phyloP scores from a whole-genome alignment of 2,113 vertebrate genomes.

The Podarcis muralis region DNA sequence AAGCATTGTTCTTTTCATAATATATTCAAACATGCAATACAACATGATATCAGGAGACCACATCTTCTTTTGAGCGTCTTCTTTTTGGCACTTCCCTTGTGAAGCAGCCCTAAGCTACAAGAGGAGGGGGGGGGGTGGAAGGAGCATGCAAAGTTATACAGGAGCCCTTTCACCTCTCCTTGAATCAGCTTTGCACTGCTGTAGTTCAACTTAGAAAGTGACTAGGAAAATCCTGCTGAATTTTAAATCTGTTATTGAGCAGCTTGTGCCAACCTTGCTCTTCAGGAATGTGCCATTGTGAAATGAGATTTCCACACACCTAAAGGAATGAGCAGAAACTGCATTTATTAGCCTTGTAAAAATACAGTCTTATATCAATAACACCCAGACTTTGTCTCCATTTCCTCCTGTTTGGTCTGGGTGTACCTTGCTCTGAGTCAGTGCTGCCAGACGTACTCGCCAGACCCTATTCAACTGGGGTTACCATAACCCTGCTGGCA shows the following conservation, averaged over 20 bases:
- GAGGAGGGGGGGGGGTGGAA: background rate
- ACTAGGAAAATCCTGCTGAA: background rate
- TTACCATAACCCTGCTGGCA: constrained; percentile 39
- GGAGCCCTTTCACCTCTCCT: constrained; percentile 10
- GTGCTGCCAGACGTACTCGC: constrained; percentile 35
- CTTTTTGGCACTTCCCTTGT: background rate
- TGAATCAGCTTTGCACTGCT: background rate
- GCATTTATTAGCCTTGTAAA: constrained; percentile 61
- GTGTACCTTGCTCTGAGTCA: constrained; percentile 44
- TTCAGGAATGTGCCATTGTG: constrained; percentile 61
- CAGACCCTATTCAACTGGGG: constrained; percentile 46
- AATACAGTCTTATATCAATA: constrained; percentile 58
- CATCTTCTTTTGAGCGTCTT: background rate
- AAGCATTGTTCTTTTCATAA: background rate
- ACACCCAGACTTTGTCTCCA: constrained; percentile 40
- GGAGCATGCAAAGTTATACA: background rate
- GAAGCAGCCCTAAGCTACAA: background rate
- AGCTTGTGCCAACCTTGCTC: constrained; percentile 23
- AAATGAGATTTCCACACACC: constrained; percentile 60
- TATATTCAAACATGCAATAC: background rate
- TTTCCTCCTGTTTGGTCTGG: constrained; percentile 58
- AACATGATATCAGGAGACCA: background rate
- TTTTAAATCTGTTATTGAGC: constrained; percentile 40
- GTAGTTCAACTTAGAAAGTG: constrained; percentile 39
- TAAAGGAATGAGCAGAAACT: constrained; percentile 57